Evolutionary conservation across 2,113 vertebrate genomes (phyloP).

Genomic region (Tragelaphus imberbis): DNA sequence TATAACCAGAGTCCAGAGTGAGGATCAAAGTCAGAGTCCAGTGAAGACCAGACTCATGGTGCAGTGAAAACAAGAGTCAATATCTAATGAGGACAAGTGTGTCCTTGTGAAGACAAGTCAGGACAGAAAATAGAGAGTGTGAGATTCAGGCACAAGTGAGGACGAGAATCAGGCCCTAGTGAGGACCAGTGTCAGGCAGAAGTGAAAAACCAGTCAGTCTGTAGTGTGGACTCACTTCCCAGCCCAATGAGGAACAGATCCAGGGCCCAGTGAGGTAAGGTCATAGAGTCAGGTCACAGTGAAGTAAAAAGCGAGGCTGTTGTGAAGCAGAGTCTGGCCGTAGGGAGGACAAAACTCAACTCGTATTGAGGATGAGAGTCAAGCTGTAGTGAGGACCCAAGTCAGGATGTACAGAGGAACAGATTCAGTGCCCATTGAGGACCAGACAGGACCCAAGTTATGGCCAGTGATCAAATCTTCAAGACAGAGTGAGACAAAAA

Average conservation of each 20-base stretch:
- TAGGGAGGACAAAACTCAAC: not conserved
- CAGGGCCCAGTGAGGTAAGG: not conserved
- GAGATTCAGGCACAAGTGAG: not conserved
- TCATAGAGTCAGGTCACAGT: not conserved
- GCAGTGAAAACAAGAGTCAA: not conserved
- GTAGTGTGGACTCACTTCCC: fast-evolving
- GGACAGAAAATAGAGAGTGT: not conserved
- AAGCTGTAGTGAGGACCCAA: not conserved
- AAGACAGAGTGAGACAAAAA: no score
- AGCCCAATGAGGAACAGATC: not conserved
- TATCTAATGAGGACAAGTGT: not conserved
- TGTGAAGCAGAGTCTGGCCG: not conserved
- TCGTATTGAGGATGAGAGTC: not conserved
- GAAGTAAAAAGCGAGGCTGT: not conserved
- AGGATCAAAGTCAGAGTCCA: not conserved
- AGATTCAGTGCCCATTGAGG: no score
- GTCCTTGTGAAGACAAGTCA: not conserved
- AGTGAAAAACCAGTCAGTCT: not conserved
- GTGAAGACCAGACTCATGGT: not conserved
- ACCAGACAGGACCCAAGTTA: no score
- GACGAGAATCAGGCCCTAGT: not conserved
- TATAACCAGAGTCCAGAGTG: not conserved
- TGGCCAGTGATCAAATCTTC: no score
- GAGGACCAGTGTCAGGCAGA: not conserved
- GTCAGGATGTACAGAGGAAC: no score